Base-by-base conservation (phyloP, 2,888 invertebrate genomes). In the Lochmaea capreae region DNA sequence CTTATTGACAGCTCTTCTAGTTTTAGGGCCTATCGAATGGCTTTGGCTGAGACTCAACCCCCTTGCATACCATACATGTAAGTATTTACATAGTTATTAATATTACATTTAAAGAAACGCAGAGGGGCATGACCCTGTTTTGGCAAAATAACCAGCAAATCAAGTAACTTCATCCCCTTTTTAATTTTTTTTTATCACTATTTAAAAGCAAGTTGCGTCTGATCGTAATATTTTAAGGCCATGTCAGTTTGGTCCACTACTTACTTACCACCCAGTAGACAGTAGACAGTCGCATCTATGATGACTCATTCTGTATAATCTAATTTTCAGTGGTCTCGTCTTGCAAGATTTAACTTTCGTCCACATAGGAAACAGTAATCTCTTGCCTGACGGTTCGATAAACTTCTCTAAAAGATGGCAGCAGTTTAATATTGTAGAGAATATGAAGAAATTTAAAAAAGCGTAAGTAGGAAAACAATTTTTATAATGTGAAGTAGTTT, bases 41-140 rank as follows among this genome's bases (percentile, higher is more conserved):
- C 98, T 63, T 89, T 99, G 79, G 94, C 96, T 6, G 97, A 97
- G 85, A 97, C 98, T 6, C 94, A 95, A 85, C 98, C 99, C 46
- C 99, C 99, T 46, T 99, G 99, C 87, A 98, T 99, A 89, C 99
- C 99, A 4, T 99, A 99, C 88, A 97, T 99, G 98, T 98, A 89
- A 91, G 94, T 91, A 67, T 33, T 33, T 33, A 58, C 46, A 59
- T 57, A 49, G 33, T 63, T 70, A 42, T 42, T 33, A 33, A 8
- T 33, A 33, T 8, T 33, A 33, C 1, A 0, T 4, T 0, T n/a
- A n/a, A n/a, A n/a, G n/a, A n/a, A n/a, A n/a, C n/a, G 33, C 5
- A 33, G 4, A 33, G 3, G 33, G 3, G 5, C 3, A 33, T 3
- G 5, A 0, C 3, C 33, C 33, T 33, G 33, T 33, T 33, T 33